phyloP scores from a whole-genome alignment of 2,797 vertebrate genomes.

The Ciconia nigra region DNA sequence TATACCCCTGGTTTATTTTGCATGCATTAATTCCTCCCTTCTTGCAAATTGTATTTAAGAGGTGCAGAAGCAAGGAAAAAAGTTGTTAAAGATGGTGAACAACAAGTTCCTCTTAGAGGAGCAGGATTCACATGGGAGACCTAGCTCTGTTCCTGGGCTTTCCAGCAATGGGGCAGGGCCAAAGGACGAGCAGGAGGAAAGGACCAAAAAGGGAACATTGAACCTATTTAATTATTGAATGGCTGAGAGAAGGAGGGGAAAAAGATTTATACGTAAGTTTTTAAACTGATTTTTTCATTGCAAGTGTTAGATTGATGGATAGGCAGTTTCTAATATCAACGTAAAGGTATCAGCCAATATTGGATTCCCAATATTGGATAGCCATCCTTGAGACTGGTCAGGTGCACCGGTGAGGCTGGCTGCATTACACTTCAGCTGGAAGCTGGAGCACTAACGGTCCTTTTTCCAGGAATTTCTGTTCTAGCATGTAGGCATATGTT shows the following conservation, averaged over 20 bases:
- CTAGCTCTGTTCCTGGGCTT: not conserved
- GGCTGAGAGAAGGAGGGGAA: not conserved
- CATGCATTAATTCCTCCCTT: not conserved
- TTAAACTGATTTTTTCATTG: not conserved
- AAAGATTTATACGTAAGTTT: not conserved
- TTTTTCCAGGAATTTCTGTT: not conserved
- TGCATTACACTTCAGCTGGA: not conserved
- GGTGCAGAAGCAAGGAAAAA: not conserved
- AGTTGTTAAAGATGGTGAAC: not conserved
- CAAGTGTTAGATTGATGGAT: rapidly evolving
- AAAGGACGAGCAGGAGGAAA: not conserved
- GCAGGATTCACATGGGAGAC: not conserved
- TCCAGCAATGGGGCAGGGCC: not conserved
- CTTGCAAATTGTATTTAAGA: not conserved
- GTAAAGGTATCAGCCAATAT: not conserved
- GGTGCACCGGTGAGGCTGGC: too few relatives aligned
- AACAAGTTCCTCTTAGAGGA: not conserved
- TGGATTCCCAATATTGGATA: rapidly evolving
- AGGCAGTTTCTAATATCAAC: not conserved
- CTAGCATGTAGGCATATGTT: too few relatives aligned
- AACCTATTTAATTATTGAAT: not conserved
- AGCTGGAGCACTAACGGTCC: not conserved
- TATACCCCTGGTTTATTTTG: not conserved
- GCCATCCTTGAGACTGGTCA: not conserved
- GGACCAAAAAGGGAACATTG: not conserved